These are phyloP conservation scores for Rhynchophorus ferrugineus DNA, from an alignment of 1,140 invertebrate species.

Conservation along the genomic window DNA sequence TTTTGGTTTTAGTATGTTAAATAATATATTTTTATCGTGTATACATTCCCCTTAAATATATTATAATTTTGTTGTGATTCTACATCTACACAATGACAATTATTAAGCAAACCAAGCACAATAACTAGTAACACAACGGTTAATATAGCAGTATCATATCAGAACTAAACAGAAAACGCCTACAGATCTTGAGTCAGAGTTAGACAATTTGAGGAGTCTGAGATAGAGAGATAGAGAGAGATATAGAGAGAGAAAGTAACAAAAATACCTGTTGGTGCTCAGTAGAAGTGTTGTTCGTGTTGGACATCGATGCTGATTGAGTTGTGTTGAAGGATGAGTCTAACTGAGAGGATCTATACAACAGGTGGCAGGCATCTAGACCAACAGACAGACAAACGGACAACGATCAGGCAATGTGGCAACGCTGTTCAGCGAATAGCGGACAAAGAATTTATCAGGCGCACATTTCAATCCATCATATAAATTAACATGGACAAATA, in stretches of 20 bases:
- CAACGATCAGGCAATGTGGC: slow-evolving; percentile 39
- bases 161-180: neutral
- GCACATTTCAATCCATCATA: no score
- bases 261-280: slow-evolving; percentile 43
- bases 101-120: neutral
- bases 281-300: slow-evolving; percentile 40
- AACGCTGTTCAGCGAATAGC: slow-evolving; percentile 23
- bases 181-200: neutral
- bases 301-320: slow-evolving; percentile 36
- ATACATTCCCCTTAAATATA: no score
- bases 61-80: no score
- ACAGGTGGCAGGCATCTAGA: slow-evolving; percentile 55
- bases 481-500: no score
- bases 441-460: slow-evolving; percentile 12
- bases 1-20: no score
- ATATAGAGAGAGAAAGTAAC: slow-evolving; percentile 34
- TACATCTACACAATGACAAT: no score
- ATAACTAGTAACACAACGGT: neutral
- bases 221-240: slow-evolving; percentile 11
- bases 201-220: neutral
- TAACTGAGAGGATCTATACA: slow-evolving; percentile 54
- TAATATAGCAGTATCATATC: neutral
- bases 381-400: slow-evolving; percentile 52
- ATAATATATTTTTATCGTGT: no score
- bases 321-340: slow-evolving; percentile 49